Base-by-base conservation (phyloP, 2,888 invertebrate species). In the Eristalinus sepulchralis region DNA sequence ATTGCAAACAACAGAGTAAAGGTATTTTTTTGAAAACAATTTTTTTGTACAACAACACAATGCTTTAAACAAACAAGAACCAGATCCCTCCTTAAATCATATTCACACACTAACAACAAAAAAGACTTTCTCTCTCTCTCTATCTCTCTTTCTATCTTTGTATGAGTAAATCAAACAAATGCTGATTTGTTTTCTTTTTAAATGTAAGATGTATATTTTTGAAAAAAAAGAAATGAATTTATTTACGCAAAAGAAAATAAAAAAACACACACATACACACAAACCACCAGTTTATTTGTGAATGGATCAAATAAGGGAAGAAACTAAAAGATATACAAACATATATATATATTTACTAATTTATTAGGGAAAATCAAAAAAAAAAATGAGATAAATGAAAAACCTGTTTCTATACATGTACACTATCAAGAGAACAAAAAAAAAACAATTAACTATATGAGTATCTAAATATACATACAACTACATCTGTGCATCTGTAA, bases 391-490 rank as follows among this genome's bases (percentile, higher is more conserved):
- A 64, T 64, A 73, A 78, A 47, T 27, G 70, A 80, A 68, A 83
- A 27, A 27, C 2, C 2, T 17, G 60, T 86, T 86, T 86, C 83
- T 86, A 86, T 86, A 83, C 86, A 86, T 86, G 86, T 86, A 86
- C 86, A 86, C 86, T 78, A 86, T 83, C 60, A 66, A 83, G 63
- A 27, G 27, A 5, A 66, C n/a, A 71, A 64, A 57, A 22, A 27
- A 67, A 66, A 71, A 64, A 39, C 47, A 62, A 53, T 68, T 64
- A 76, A 31, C n/a, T 34, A 17, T 57, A 22, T 24, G 47, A 47
- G 47, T 66, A 76, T 22, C 10, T 17, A 81, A 24, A 55, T 36
- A 71, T 57, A 71, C 60, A 72, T 60, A 24, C 5, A 53, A 76
- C 64, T 39, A 60, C 39, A 53, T 67, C 63, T 70, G 57, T 64